A percentile compares a stretch with the other conserved stretches of the same genome.
Evolutionary conservation across 2,888 invertebrate genomes (phyloP).

Genomic region (Tetramorium bicarinatum): DNA sequence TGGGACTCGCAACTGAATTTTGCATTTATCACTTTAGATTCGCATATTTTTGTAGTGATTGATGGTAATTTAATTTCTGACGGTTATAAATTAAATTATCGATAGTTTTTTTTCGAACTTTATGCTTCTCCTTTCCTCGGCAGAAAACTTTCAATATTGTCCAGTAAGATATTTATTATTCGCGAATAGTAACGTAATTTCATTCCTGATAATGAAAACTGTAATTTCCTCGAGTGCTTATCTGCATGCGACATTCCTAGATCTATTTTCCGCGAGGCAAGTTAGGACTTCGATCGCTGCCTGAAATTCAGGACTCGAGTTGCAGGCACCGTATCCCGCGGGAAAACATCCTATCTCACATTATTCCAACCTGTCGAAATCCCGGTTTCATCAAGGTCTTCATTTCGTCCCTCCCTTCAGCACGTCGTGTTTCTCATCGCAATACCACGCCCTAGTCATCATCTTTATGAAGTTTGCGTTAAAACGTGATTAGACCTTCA

Average conservation of each 20-base stretch:
- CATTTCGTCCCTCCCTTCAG: slow-evolving; percentile 26
- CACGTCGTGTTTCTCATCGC: background rate
- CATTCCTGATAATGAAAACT: slow-evolving; percentile 31
- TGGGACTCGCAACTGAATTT: background rate
- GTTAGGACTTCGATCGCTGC: slow-evolving; percentile 24
- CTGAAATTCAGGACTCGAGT: slow-evolving; percentile 58
- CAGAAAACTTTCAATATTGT: background rate
- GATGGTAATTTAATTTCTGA: background rate
- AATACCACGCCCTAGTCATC: slow-evolving; percentile 13
- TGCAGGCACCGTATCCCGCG: slow-evolving; percentile 40
- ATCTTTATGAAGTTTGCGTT: slow-evolving; percentile 20
- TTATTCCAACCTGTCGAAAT: slow-evolving; percentile 67
- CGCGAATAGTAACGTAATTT: background rate
- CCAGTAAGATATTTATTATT: slow-evolving; percentile 11
- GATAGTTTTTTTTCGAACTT: background rate
- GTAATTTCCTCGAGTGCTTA: slow-evolving; percentile 48
- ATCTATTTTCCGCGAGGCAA: slow-evolving; percentile 45
- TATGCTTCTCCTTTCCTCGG: background rate
- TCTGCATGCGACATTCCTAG: slow-evolving; percentile 48
- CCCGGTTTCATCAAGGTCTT: slow-evolving; percentile 65
- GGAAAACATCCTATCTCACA: slow-evolving; percentile 62
- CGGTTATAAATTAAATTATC: background rate
- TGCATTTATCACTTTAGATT: background rate
- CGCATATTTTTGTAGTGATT: background rate
- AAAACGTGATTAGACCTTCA: slow-evolving; percentile 24